These are phyloP conservation scores for Oxygymnocypris stewartii DNA, from an alignment of 2,113 vertebrate species.

Conservation along the genomic window DNA sequence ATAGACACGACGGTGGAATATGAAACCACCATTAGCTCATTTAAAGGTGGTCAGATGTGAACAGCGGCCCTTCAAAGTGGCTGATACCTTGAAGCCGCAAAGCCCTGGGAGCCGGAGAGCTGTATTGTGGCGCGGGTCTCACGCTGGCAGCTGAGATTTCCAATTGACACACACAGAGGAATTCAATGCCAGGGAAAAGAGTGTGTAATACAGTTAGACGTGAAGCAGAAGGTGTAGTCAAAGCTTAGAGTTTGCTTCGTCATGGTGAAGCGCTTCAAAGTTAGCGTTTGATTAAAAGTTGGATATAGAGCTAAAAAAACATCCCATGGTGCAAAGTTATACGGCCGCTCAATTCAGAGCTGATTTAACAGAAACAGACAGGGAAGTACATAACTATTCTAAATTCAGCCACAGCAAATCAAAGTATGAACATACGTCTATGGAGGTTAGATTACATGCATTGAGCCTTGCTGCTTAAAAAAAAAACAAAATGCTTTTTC, in stretches of 20 bases:
- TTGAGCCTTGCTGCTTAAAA: too few species aligned
- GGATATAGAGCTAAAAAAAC: conserved; percentile 8
- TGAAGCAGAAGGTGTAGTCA: conserved; percentile 37
- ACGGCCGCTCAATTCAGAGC: not conserved
- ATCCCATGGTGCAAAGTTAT: not conserved
- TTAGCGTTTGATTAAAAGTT: conserved; percentile 34
- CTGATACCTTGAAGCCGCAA: not conserved
- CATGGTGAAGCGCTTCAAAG: conserved; percentile 48
- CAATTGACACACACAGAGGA: conserved; percentile 34
- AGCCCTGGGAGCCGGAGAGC: not conserved
- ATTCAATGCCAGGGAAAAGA: conserved; percentile 15
- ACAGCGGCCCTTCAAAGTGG: conserved; percentile 1
- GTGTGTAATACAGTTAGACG: conserved; percentile 32
- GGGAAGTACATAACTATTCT: not conserved
- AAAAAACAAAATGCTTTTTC: too few species aligned
- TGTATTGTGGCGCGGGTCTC: not conserved
- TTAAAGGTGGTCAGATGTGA: conserved; percentile 2
- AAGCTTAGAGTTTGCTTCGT: conserved; percentile 44
- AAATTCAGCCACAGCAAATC: not conserved
- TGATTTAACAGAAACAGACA: conserved; percentile 20
- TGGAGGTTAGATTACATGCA: not conserved
- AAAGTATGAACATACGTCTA: not conserved
- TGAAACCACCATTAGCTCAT: conserved; percentile 20
- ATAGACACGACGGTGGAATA: not conserved
- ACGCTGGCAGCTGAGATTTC: conserved; percentile 11